Percentiles rank a stretch among this genome's conserved stretches.
phyloP scores from a whole-genome alignment of 23 tunicate species.

The Halocynthia aurantium region DNA sequence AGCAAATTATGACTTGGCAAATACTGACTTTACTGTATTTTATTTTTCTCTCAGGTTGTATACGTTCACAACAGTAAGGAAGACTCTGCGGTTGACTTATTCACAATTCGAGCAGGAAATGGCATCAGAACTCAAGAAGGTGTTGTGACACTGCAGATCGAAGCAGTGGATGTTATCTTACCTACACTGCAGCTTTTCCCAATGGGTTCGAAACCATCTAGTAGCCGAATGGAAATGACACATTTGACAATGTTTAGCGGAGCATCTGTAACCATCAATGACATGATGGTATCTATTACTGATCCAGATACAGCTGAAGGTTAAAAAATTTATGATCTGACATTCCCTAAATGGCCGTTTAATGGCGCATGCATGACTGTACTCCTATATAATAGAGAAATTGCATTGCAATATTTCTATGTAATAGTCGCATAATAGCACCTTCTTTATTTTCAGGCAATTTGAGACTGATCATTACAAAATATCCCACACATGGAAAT shows the following conservation, averaged over 20 bases:
- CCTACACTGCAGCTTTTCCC: slow-evolving; percentile 28
- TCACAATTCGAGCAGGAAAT: slow-evolving; percentile 44
- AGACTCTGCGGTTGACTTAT: slow-evolving; percentile 46
- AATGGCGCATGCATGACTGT: no score
- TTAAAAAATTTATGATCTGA: neutral
- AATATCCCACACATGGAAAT: slow-evolving; percentile 57
- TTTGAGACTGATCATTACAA: slow-evolving; percentile 18
- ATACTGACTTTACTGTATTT: no score
- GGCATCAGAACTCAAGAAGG: slow-evolving; percentile 57
- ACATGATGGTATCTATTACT: slow-evolving; percentile 31
- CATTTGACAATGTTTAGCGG: slow-evolving; percentile 51
- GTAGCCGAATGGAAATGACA: neutral
- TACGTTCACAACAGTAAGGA: slow-evolving; percentile 66
- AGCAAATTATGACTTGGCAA: no score
- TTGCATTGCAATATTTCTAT: no score
- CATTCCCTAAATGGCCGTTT: no score
- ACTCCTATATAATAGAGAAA: no score
- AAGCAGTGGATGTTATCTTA: slow-evolving; percentile 41
- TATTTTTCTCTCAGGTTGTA: slow-evolving; percentile 39
- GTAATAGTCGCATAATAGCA: neutral
- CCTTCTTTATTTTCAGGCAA: slow-evolving; percentile 26
- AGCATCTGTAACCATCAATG: slow-evolving; percentile 42
- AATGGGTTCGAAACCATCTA: neutral
- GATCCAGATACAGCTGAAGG: slow-evolving; percentile 63
- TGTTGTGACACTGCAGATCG: slow-evolving; percentile 37